phyloP scores from a whole-genome alignment of 2,113 vertebrate species.

The Sakesphorus luctuosus region DNA sequence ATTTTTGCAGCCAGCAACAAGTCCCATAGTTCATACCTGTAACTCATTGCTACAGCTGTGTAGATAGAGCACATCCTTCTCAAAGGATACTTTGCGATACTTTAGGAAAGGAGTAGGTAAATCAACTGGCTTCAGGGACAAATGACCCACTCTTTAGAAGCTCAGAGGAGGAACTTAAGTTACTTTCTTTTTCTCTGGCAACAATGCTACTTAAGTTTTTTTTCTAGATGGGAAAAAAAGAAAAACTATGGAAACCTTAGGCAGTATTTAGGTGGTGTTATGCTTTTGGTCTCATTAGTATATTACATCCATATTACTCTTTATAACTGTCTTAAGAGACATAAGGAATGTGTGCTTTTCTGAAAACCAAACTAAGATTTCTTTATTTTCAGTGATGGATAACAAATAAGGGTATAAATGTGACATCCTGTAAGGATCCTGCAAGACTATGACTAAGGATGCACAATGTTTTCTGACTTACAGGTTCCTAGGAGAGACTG shows the following conservation, averaged over 20 bases:
- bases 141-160: not conserved
- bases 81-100: not conserved
- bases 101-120: not conserved
- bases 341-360: not conserved
- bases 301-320: not conserved
- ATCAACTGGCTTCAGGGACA: not conserved
- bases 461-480: accelerated
- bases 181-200: not conserved
- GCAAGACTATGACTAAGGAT: accelerated
- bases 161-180: not conserved
- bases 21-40: not conserved
- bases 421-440: not conserved
- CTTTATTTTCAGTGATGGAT: not conserved
- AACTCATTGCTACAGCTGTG: not conserved
- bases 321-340: not conserved
- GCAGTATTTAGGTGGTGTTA: not conserved
- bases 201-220: not conserved
- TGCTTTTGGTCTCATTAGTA: not conserved
- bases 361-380: not conserved
- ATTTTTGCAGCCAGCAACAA: not conserved
- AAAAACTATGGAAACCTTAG: not conserved
- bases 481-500: not conserved
- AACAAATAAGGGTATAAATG: not conserved
- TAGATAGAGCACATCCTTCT: not conserved
- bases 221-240: not conserved